phyloP scores from a whole-genome alignment of 1,140 invertebrate species.

The Vanessa tameamea region DNA sequence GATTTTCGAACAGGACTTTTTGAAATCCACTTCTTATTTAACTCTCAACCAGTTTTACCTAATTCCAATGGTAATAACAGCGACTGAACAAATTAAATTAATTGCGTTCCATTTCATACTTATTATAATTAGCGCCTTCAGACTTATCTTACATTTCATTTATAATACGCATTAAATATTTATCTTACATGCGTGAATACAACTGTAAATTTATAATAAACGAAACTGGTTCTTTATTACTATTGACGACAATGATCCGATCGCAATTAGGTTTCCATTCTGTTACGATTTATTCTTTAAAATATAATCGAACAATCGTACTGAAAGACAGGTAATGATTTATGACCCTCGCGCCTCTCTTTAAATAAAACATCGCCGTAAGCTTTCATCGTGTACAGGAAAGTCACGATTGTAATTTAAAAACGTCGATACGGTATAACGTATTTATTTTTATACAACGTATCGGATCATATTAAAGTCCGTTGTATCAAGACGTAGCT shows the following conservation, averaged over 20 bases:
- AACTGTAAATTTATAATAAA: conserved; percentile 27
- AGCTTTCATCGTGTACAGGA: conserved; percentile 74
- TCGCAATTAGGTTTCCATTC: conserved; percentile 67
- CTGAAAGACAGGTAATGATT: conserved; percentile 73
- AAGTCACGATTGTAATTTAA: conserved; percentile 80
- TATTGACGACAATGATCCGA: conserved; percentile 34
- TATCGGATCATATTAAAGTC: conserved; percentile 39
- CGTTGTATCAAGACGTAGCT: conserved; percentile 51
- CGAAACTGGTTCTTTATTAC: conserved; percentile 27
- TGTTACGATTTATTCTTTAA: conserved; percentile 63
- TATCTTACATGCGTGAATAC: conserved; percentile 15
- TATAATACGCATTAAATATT: conserved; percentile 23
- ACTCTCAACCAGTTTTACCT: conserved; percentile 59
- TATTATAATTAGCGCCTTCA: conserved; percentile 56
- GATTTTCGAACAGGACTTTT: conserved; percentile 60
- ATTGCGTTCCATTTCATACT: conserved; percentile 51
- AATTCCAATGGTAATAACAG: conserved; percentile 67
- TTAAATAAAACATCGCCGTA: conserved; percentile 77
- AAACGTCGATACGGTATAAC: conserved; percentile 71
- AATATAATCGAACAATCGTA: conserved; percentile 71
- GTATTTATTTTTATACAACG: conserved; percentile 61
- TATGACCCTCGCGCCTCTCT: conserved; percentile 69
- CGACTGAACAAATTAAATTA: conserved; percentile 64
- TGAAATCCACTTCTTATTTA: conserved; percentile 54
- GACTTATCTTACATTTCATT: conserved; percentile 46